Conservation (phyloP, 2,797 vertebrate species). For the Micromesistius poutassou region DNA sequence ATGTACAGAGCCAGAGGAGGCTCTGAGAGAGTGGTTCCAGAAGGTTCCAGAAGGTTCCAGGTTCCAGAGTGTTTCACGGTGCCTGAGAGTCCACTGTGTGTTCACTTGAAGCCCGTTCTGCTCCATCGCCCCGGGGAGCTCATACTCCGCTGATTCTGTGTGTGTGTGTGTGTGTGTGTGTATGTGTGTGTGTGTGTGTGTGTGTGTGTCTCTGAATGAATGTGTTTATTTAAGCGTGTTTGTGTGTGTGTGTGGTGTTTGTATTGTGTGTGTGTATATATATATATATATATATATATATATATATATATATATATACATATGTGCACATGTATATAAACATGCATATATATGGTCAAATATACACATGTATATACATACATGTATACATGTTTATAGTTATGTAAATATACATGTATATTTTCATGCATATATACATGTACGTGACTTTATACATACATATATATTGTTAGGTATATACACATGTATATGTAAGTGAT, state of each 20-base stretch:
- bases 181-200: conserved; percentile 39
- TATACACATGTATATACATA: too few species aligned
- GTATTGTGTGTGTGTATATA: too few species aligned
- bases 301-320: too few species aligned
- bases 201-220: conserved; percentile 33
- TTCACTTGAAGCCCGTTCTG: conserved; percentile 53
- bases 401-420: too few species aligned
- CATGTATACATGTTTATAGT: too few species aligned
- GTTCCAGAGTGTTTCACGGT: conserved; percentile 58
- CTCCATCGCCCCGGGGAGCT: conserved; percentile 51
- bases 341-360: too few species aligned
- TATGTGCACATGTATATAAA: too few species aligned
- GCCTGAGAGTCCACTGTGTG: conserved; percentile 57
- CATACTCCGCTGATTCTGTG: background rate
- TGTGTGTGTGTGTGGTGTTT: conserved; percentile 5
- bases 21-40: conserved; percentile 46
- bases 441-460: too few species aligned
- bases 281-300: too few species aligned
- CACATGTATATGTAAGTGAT: too few species aligned
- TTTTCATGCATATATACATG: too few species aligned
- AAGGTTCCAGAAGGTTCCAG: conserved; percentile 51
- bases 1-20: conserved; percentile 25
- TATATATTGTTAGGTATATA: too few species aligned
- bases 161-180: conserved; percentile 29
- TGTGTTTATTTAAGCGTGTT: conserved; percentile 24